Evolutionary conservation across 2,113 vertebrate species (phyloP).

Genomic region (Penelope pileata): DNA sequence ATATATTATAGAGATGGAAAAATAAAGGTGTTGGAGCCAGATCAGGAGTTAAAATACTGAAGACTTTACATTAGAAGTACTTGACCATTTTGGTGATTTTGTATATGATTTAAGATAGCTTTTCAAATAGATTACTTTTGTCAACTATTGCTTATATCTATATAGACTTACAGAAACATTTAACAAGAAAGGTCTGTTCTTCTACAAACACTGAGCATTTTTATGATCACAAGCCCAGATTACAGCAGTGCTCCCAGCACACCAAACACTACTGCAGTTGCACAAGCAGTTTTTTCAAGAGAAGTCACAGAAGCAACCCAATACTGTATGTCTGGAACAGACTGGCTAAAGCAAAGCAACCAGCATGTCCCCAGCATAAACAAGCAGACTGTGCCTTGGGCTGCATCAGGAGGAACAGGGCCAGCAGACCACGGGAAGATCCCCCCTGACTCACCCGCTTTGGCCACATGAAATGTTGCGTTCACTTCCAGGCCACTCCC

Average conservation of each 20-base stretch:
- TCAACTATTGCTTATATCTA: background rate
- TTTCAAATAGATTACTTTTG: background rate
- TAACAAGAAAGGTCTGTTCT: background rate
- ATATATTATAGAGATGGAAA: background rate
- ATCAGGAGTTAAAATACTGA: background rate
- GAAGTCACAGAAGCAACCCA: background rate
- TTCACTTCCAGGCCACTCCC: background rate
- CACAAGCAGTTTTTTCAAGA: background rate
- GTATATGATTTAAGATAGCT: background rate
- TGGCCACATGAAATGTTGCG: background rate
- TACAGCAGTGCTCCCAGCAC: background rate
- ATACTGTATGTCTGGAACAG: background rate
- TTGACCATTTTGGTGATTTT: background rate
- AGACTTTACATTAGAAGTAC: background rate
- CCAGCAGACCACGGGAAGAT: background rate
- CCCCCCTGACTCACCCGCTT: background rate
- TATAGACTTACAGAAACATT: background rate
- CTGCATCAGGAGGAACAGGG: background rate
- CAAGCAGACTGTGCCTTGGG: background rate
- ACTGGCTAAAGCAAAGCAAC: background rate
- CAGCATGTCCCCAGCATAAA: rapidly evolving
- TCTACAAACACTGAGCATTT: background rate
- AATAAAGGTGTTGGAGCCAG: background rate
- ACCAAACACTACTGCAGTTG: background rate
- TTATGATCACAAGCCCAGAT: background rate